Evolutionary conservation across 2,888 invertebrate genomes (phyloP), one percentile per base, ranked within the genome.

Genomic region (Bibio marci): DNA sequence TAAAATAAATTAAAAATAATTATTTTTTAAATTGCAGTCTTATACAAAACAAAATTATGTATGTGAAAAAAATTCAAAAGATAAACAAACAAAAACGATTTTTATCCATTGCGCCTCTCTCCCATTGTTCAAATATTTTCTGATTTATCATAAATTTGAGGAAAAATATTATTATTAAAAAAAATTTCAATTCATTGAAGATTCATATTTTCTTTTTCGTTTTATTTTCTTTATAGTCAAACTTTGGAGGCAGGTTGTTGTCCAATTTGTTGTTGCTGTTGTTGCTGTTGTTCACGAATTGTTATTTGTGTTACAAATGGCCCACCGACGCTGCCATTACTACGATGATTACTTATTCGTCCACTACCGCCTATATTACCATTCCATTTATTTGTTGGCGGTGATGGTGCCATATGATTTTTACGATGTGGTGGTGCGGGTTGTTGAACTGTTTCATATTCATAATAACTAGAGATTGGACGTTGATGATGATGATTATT

Each of bases 381-480:
- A 45, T 59, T 58, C 57, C 59, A 59, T 6, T 58, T 53, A 40
- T 52, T 52, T 37, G 46, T 40, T 31, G 49, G 44, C 41, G 45
- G 36, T 42, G 46, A 41, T 37, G 46, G 44, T 11, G 35, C 35
- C 6, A 39, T 30, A 17, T 26, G 33, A 37, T 30, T 15, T 30
- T 37, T 28, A 36, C 37, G 27, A 30, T 43, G 35, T 14, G 38
- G 38, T 18, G 39, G 37, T 10, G 17, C 22, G 4, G 35, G 32
- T 14, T 38, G 14, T 19, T 38, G 79, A 26, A 80, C 75, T 47
- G 73, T 79, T 58, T 85, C 85, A 59, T 85, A 85, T 59, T 86
- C 85, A 59, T 82, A 85, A 61, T 78, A 83, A 62, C 81, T 85
- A 43, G 83, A 83, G 44, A 78, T 74, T 5, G 85, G 83, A 14